Base-by-base conservation (phyloP, 2,113 vertebrate genomes). In the Rhabdornis inornatus region DNA sequence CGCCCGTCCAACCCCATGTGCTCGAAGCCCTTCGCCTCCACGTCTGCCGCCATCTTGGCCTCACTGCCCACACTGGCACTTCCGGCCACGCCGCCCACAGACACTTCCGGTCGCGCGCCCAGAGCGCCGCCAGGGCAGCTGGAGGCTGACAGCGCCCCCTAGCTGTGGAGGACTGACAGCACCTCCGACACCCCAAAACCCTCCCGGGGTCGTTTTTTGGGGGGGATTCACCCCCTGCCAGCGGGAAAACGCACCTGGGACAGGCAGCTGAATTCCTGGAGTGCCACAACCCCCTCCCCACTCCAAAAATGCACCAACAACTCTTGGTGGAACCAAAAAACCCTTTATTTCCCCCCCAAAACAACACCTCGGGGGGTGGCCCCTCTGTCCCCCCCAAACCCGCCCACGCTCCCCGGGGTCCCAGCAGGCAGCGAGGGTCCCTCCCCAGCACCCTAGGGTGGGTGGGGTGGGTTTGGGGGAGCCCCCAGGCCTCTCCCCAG, bases 351-450 rank as follows among this genome's bases (percentile, higher is more conserved):
- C 13, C 6, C 10, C 10, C 28, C 39, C 27, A 39, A 52, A 37
- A 0, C 2, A 47, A 22, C 22, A 37, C 13, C 25, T 22, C 1
- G 7, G 24, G 33, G 19, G 35, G 21, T 23, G 19, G n/a, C 4
- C 3, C 19, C 18, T 37, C 18, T 37, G 13, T 22, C 19, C 47
- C 35, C 47, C 66, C 66, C 35, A 22, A 39, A 50, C 11, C 47
- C 13, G 15, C 64, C 31, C 31, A 14, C 12, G 11, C 20, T 8
- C 31, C 25, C 60, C 37, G 17, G 24, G 59, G 35, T 17, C 60
- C 37, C 17, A 30, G 27, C 37, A 28, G 56, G 37, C 59, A 61
- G 37, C 27, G 37, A 64, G 39, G 28, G 28, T 23, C 61, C 40
- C 28, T 20, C 47, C 35, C 6, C 17, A 37, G 47, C 25, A 11